phyloP scores from a whole-genome alignment of 2,888 invertebrate genomes.

The Aspidiotus rigidus region DNA sequence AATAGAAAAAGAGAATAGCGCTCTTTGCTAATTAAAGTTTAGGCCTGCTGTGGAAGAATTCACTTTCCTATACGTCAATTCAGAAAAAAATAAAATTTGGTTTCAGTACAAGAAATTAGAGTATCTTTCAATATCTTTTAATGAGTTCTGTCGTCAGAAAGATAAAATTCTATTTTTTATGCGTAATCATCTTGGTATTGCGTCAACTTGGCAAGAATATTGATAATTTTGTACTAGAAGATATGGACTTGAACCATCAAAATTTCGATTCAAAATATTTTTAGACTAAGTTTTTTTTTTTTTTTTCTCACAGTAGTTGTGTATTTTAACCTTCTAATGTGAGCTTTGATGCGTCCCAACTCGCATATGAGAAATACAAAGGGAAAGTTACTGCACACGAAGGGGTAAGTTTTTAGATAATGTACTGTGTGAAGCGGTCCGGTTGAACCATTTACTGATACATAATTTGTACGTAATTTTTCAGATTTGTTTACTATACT shows the following conservation, averaged over 20 bases:
- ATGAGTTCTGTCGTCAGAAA: conserved; percentile 14
- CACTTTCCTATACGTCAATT: too few species aligned
- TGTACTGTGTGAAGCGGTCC: background rate
- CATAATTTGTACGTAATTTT: background rate
- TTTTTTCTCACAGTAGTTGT: background rate
- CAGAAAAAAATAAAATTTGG: conserved; percentile 4
- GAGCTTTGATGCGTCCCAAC: conserved; percentile 17
- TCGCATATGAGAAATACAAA: background rate
- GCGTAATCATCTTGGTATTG: conserved; percentile 14
- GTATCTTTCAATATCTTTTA: conserved; percentile 14
- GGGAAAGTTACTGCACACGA: conserved; percentile 7
- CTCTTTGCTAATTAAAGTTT: too few species aligned
- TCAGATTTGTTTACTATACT: background rate
- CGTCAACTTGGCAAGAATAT: conserved; percentile 15
- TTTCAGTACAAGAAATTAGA: conserved; percentile 13
- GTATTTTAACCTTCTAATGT: conserved; percentile 7
- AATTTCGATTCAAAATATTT: background rate
- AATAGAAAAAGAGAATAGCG: too few species aligned
- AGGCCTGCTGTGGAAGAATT: too few species aligned
- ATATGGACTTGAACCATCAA: conserved; percentile 10
- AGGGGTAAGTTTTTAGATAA: too few species aligned
- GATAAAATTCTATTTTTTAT: conserved; percentile 15
- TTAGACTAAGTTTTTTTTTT: background rate
- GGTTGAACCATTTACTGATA: background rate
- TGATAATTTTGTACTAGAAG: conserved; percentile 10